A percentile compares a stretch with the other conserved stretches of the same genome.
Evolutionary conservation across 2,888 invertebrate species (phyloP).

Genomic region (Himalopsyche kuldschensis): DNA sequence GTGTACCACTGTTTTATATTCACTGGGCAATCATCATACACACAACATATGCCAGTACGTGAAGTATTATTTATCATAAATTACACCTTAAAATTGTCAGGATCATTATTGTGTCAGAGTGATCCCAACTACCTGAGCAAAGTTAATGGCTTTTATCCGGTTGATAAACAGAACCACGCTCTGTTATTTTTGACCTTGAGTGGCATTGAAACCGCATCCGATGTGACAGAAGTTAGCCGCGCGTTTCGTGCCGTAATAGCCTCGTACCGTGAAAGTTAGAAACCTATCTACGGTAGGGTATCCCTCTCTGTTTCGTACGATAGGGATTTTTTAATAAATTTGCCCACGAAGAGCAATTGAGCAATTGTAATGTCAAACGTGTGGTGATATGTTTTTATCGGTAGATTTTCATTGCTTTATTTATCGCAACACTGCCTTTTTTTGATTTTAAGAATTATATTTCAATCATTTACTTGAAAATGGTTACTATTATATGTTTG

Average conservation of each 20-base stretch:
- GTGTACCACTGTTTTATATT: background rate
- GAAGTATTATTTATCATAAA: conserved; percentile 12
- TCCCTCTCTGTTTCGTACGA: too few relatives aligned
- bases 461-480: too few relatives aligned
- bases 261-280: background rate
- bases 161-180: background rate
- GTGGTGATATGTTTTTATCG: too few relatives aligned
- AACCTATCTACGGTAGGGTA: background rate
- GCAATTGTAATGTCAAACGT: too few relatives aligned
- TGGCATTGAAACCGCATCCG: conserved; percentile 11
- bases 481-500: too few relatives aligned
- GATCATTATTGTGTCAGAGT: background rate
- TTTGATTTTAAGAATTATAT: too few relatives aligned
- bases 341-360: too few relatives aligned
- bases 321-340: too few relatives aligned
- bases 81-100: background rate
- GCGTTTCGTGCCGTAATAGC: background rate
- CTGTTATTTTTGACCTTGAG: background rate
- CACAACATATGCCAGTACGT: conserved; percentile 16
- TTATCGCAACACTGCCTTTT: too few relatives aligned
- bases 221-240: background rate
- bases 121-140: background rate
- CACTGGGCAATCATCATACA: conserved; percentile 15
- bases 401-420: too few relatives aligned
- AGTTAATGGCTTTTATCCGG: conserved; percentile 11